Conservation (phyloP, 2,888 invertebrate genomes). For the Auanema freiburgensis region DNA sequence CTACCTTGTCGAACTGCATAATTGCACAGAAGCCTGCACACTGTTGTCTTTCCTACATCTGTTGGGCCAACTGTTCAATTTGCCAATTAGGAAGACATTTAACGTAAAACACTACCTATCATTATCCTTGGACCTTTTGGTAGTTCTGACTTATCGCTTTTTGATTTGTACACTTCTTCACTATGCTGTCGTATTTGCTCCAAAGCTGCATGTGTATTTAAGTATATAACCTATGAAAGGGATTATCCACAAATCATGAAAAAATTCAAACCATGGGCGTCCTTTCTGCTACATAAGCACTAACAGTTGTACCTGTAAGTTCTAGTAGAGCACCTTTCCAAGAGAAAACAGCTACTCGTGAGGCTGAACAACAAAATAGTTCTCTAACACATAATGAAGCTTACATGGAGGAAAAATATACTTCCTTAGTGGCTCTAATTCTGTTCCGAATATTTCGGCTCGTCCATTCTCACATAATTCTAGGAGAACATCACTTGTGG, state of each 20-base stretch:
- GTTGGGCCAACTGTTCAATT: conserved; percentile 72
- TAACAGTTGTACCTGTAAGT: conserved; percentile 84
- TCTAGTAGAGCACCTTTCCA: conserved; percentile 91
- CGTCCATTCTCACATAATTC: conserved; percentile 84
- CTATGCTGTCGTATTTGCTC: conserved; percentile 85
- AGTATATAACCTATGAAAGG: conserved; percentile 73
- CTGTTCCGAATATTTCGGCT: conserved; percentile 95
- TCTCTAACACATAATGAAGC: background rate
- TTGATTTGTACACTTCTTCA: conserved; percentile 36
- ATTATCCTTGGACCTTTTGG: conserved; percentile 33
- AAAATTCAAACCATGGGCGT: conserved; percentile 75
- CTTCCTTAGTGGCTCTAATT: conserved; percentile 86
- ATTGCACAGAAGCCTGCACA: conserved; percentile 84
- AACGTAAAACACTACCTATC: conserved; percentile 21
- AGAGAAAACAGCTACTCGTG: conserved; percentile 92
- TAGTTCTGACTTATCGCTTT: conserved; percentile 2
- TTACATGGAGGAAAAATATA: conserved; percentile 57
- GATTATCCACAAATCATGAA: conserved; percentile 1
- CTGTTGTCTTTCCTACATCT: conserved; percentile 93
- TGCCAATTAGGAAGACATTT: background rate
- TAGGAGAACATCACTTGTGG: conserved; percentile 46
- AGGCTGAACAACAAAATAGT: conserved; percentile 72
- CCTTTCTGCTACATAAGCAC: conserved; percentile 90
- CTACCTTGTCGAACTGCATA: conserved; percentile 84
- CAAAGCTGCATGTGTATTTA: conserved; percentile 91